Percentiles rank a stretch among this genome's conserved stretches.
phyloP scores from a whole-genome alignment of 1,140 invertebrate genomes.

The Diorhabda carinulata region DNA sequence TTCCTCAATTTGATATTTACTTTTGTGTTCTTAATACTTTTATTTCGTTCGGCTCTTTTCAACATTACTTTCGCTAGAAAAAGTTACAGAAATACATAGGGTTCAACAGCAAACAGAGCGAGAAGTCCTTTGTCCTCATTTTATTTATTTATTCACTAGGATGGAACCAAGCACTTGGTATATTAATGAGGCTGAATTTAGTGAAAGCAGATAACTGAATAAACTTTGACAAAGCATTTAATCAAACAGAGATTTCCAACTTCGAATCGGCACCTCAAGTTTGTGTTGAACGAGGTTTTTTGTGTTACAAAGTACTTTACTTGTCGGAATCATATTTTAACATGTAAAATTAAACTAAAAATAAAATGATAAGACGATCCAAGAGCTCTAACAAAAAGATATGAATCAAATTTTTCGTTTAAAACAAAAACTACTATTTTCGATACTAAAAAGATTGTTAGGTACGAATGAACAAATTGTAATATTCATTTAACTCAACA shows the following conservation, averaged over 20 bases:
- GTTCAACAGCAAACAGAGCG: background rate
- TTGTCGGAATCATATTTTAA: too few relatives aligned
- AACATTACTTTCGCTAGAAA: constrained; percentile 1
- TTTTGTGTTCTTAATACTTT: background rate
- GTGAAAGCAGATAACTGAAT: constrained; percentile 7
- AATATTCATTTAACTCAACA: too few relatives aligned
- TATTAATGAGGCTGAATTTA: constrained; percentile 6
- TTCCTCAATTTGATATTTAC: background rate
- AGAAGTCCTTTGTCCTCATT: background rate
- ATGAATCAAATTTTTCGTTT: too few relatives aligned
- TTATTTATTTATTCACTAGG: background rate
- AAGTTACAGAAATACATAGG: background rate
- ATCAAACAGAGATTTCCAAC: constrained; percentile 5
- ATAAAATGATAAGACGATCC: too few relatives aligned
- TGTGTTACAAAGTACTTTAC: too few relatives aligned
- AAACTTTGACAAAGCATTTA: constrained; percentile 3
- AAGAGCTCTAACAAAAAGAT: too few relatives aligned
- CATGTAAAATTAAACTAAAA: too few relatives aligned
- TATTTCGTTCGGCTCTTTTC: background rate
- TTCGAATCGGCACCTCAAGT: background rate
- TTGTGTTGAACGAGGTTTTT: background rate
- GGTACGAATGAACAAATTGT: too few relatives aligned
- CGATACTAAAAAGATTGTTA: too few relatives aligned
- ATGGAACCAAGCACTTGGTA: background rate
- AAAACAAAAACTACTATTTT: too few relatives aligned